Evolutionary conservation across 2,113 vertebrate genomes (phyloP), one percentile per base, ranked within the genome.

Genomic region (Rhombomys opimus): DNA sequence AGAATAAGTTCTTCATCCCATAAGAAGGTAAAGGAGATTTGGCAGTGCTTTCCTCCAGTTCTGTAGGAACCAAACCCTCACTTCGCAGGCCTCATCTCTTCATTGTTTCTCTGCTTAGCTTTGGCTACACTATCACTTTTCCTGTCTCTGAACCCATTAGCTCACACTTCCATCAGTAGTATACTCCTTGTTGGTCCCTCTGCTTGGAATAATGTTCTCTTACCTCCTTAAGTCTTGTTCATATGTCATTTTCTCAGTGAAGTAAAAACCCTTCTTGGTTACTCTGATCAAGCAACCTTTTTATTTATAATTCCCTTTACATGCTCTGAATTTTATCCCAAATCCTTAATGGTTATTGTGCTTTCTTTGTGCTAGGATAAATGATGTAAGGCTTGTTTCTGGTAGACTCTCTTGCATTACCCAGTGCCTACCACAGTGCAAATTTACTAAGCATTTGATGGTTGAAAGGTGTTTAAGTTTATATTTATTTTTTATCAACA

Each of bases 361-460:
- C 63, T 20, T 86, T 11, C 32, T 90, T 78, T 59, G 12, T 89
- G 59, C 22, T 72, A 30, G 46, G 7, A 54, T 38, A 27, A 25
- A 57, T 96, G 68, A 90, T 70, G 13, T 87, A 25, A 38, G 25
- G 90, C 35, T 95, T 65, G 18, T 90, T 94, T 76, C 75, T 72
- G 32, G 23, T 70, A 88, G 52, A 88, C 20, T 57, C 25, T 20
- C 27, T 87, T 86, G 17, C n/a, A 57, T 38, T 70, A 54, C 20
- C 41, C 13, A 13, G 12, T 77, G 57, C 61, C 30, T 32, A 22
- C 41, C 46, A 59, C 25, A 76, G 18, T 67, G 3, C 30, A 73
- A 65, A 89, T 14, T 87, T 35, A 20, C 5, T 77, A 77, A 86
- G 41, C 17, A 32, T 78, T 85, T 90, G 57, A 59, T 87, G 20